These are phyloP conservation scores for Hydractinia echinata DNA, from an alignment of 30 jellyfish, hydroid and myxozoan genomes.

Conservation along the genomic window DNA sequence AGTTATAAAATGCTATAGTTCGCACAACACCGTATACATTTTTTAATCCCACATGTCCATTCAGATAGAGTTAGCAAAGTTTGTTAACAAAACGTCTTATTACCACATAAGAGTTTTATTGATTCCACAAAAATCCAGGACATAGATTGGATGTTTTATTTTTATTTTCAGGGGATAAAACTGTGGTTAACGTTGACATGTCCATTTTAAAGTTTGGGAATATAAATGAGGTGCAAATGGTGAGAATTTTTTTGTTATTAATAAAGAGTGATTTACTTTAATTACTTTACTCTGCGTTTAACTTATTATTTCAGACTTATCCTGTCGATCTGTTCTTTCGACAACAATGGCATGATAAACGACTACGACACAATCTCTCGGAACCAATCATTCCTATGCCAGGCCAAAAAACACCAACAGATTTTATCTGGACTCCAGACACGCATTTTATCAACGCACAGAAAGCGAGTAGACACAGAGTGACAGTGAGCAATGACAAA, in stretches of 20 bases:
- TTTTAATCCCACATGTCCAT: no score
- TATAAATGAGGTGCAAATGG: conserved; percentile 81
- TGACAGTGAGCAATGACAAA: conserved; percentile 71
- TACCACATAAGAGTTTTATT: no score
- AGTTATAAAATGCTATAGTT: no score
- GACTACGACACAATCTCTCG: conserved; percentile 51
- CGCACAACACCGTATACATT: no score
- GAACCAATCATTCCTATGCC: conserved; percentile 41
- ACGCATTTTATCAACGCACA: conserved; percentile 80
- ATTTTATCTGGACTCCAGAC: conserved; percentile 94
- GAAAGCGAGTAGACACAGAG: conserved; percentile 77
- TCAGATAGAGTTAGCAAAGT: no score
- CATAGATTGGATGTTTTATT: not conserved
- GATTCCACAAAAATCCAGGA: no score
- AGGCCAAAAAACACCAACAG: conserved; percentile 70
- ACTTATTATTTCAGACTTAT: conserved; percentile 39
- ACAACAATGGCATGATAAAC: conserved; percentile 79
- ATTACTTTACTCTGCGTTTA: not conserved
- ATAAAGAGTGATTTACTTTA: not conserved
- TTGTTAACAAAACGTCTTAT: no score
- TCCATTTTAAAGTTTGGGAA: conserved; percentile 76
- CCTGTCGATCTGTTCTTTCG: conserved; percentile 81
- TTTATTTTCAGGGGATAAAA: conserved; percentile 56
- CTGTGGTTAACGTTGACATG: conserved; percentile 48
- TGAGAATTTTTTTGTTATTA: conserved; percentile 15